Base-by-base conservation (phyloP, 2,113 vertebrate species). In the Sebastes schlegelii region DNA sequence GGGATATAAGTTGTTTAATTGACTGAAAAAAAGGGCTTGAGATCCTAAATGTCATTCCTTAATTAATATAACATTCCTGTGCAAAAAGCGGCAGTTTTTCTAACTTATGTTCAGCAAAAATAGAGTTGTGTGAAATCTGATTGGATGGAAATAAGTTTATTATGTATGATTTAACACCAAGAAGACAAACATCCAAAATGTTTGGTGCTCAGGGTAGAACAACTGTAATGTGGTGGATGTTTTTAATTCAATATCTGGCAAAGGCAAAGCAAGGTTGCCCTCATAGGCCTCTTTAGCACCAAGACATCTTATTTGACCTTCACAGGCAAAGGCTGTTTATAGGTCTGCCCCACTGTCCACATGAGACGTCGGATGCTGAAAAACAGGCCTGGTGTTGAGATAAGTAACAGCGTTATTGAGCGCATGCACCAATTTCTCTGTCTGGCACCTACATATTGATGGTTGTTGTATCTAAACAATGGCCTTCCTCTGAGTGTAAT, bases 401-500 rank as follows among this genome's bases (percentile, higher is more conserved):
- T 71, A 34, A 34, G 34, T 34, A 34, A 82, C 74, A 74, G 57
- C 72, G 52, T 82, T 87, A 86, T 67, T 71, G 80, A 86, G 67
- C 82, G 76, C 67, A 66, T 86, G 83, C 72, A 79, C 83, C 69
- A 79, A 61, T 82, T 81, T 74, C 69, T 88, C 60, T 81, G 79
- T 88, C 86, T 90, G 86, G 75, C 81, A 90, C 81, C 67, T 82
- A 77, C 83, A 85, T 88, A 84, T 82, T 86, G 77, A 83, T 79
- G 83, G 85, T 60, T 12, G 54, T 69, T 84, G 68, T 64, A 85
- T 82, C 66, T 65, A 83, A 89, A 83, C 90, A 89, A 89, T 85
- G 84, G 71, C 74, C 74, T 85, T 69, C 76, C 81, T 82, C 72
- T 86, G 73, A 65, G 77, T 77, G 75, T 77, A 76, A 82, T 57